These are phyloP conservation scores for Uropetala carovei DNA, from an alignment of 2,888 invertebrate genomes.

Conservation along the genomic window DNA sequence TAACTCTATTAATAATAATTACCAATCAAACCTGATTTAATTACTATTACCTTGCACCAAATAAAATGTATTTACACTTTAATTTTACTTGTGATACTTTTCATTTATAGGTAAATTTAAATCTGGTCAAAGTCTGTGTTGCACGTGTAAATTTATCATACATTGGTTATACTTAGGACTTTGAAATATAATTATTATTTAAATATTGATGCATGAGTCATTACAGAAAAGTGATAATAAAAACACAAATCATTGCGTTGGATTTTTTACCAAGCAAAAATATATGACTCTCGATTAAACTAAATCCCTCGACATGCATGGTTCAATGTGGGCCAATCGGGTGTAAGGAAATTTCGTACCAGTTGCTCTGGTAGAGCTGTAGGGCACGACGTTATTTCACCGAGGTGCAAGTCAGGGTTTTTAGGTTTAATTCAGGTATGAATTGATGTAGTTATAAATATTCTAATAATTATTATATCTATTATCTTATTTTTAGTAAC, in stretches of 20 bases:
- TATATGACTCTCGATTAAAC: neutral
- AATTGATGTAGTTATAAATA: neutral
- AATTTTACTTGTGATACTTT: too few species aligned
- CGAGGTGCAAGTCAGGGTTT: neutral
- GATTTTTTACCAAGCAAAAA: neutral
- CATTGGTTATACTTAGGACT: too few species aligned
- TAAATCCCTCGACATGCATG: constrained; percentile 46
- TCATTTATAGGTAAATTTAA: too few species aligned
- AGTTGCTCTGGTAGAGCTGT: constrained; percentile 54
- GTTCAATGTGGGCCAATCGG: constrained; percentile 44
- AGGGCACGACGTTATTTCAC: neutral
- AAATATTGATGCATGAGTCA: too few species aligned
- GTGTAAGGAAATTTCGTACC: constrained; percentile 43
- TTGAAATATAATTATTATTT: too few species aligned
- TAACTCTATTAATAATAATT: too few species aligned
- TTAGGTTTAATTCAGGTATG: neutral
- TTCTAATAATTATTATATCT: neutral
- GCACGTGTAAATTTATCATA: too few species aligned
- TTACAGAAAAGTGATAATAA: too few species aligned
- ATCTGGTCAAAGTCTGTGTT: too few species aligned
- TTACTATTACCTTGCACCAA: too few species aligned
- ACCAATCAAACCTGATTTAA: too few species aligned
- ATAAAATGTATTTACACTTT: too few species aligned
- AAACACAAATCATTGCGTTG: neutral
- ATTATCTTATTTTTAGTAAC: neutral